Conservation (phyloP, 2,113 vertebrate species). For the Ceyx cyanopectus region DNA sequence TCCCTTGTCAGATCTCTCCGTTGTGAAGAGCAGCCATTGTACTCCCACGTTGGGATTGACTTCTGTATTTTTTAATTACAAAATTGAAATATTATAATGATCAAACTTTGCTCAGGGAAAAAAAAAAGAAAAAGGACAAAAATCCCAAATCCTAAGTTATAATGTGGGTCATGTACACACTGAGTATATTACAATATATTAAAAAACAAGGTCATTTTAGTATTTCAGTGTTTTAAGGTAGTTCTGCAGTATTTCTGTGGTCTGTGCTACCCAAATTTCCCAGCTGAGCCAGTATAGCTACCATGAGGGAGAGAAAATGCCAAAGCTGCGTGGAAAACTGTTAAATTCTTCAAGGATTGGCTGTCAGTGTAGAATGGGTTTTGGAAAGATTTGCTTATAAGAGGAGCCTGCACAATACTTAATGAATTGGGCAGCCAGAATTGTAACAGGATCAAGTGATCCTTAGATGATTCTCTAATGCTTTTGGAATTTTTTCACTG, state of each 20-base stretch:
- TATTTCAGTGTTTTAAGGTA: neutral
- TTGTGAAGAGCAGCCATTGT: neutral
- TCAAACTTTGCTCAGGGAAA: neutral
- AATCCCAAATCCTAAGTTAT: neutral
- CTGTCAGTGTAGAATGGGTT: neutral
- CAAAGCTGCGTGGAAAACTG: neutral
- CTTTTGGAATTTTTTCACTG: neutral
- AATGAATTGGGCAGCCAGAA: neutral
- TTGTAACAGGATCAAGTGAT: slow-evolving; percentile 10
- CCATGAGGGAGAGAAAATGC: neutral
- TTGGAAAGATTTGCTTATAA: neutral
- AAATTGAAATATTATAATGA: slow-evolving; percentile 9
- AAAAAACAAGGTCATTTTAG: slow-evolving; percentile 10
- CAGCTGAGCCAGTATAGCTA: neutral
- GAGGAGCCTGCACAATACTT: neutral
- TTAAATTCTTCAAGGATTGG: neutral
- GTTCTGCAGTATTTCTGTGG: neutral
- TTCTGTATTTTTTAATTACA: neutral
- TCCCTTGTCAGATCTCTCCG: neutral
- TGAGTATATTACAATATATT: neutral
- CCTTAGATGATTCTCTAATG: neutral
- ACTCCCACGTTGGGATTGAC: slow-evolving; percentile 5
- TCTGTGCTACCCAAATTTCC: neutral
- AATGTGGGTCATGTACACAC: neutral
- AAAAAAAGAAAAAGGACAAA: neutral